Conservation (phyloP, 1,140 invertebrate genomes). For the Drosophila santomea region DNA sequence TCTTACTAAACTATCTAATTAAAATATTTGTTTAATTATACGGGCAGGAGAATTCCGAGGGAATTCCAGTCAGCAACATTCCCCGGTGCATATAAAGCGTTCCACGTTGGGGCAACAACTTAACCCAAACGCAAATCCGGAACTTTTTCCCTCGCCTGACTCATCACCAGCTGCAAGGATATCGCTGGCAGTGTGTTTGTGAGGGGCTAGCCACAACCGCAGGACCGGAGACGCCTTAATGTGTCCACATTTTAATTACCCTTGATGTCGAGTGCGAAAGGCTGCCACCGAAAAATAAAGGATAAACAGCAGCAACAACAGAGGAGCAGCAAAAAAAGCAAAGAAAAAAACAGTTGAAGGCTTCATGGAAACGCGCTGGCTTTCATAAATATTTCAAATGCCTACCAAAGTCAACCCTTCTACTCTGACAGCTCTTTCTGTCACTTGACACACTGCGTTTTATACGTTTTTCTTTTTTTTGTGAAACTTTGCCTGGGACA, state of each 20-base stretch:
- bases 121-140: slow-evolving; percentile 23
- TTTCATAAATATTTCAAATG: slow-evolving; percentile 61
- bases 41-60: background rate
- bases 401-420: slow-evolving; percentile 15
- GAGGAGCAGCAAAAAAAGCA: background rate
- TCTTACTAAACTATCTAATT: slow-evolving; percentile 15
- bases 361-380: slow-evolving; percentile 42
- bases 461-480: background rate
- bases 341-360: slow-evolving; percentile 27
- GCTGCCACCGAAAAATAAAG: slow-evolving; percentile 49
- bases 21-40: slow-evolving; percentile 20
- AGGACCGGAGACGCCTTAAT: slow-evolving; percentile 44
- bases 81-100: slow-evolving; percentile 4
- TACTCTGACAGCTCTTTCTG: slow-evolving; percentile 38
- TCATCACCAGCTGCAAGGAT: slow-evolving; percentile 31
- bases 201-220: slow-evolving; percentile 20
- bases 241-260: slow-evolving; percentile 75
- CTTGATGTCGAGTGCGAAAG: slow-evolving; percentile 71
- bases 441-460: slow-evolving; percentile 48
- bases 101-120: slow-evolving; percentile 26
- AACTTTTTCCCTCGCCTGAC: slow-evolving; percentile 22
- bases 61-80: background rate
- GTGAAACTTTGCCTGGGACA: slow-evolving; percentile 1
- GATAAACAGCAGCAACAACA: slow-evolving; percentile 15
- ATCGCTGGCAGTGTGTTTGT: background rate